Conservation (phyloP, 2,797 vertebrate genomes). For the Bovichtus diacanthus region DNA sequence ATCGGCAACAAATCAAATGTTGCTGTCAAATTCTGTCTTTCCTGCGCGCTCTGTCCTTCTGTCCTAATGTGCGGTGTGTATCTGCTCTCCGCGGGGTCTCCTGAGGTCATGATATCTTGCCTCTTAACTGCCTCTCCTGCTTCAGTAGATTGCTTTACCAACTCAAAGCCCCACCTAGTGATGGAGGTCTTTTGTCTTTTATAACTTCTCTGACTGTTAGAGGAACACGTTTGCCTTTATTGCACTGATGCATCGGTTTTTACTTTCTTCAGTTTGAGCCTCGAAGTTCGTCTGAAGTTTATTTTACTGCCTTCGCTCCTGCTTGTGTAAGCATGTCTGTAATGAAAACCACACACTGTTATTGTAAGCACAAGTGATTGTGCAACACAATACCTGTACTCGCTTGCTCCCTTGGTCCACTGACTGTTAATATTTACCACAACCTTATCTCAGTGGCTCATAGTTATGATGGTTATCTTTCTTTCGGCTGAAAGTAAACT, state of each 20-base stretch:
- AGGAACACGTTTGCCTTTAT: not conserved
- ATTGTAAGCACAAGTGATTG: not conserved
- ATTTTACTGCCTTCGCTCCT: not conserved
- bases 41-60: not conserved
- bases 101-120: constrained; percentile 12
- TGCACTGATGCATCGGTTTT: not conserved
- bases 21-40: not conserved
- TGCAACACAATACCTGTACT: not conserved
- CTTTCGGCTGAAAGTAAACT: not conserved
- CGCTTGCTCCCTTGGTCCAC: not conserved
- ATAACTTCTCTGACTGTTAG: not conserved
- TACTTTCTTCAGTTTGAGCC: not conserved
- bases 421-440: not conserved
- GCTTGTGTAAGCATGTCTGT: not conserved
- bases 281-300: not conserved
- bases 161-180: not conserved
- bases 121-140: not conserved
- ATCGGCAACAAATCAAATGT: constrained; percentile 24
- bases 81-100: not conserved
- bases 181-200: not conserved
- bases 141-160: not conserved
- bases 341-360: not conserved
- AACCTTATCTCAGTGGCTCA: not conserved
- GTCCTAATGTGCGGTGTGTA: constrained; percentile 10
- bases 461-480: not conserved